Evolutionary conservation across 2,888 invertebrate genomes (phyloP), one percentile per base, ranked within the genome.

Genomic region (Nebria salina): DNA sequence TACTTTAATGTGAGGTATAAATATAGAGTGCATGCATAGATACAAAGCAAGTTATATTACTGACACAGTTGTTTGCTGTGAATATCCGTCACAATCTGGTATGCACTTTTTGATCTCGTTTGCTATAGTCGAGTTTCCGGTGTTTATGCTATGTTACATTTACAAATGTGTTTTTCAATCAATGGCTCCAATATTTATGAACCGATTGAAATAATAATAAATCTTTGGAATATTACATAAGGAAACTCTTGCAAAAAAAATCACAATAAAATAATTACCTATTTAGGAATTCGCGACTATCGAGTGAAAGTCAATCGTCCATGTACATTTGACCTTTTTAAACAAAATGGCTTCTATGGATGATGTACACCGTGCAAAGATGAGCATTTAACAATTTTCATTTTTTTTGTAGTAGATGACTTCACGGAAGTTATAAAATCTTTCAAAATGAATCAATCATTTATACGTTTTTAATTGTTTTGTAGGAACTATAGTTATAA

Each of bases 261-360:
- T 34, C 34, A 34, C 34, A 34, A 66, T n/a, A 66, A 7, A 20
- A 11, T 20, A 66, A 20, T 25, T 8, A 66, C 15, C 66, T 8
- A n/a, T 66, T 66, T 8, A 66, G 83, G 85, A 85, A 85, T 85
- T 85, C 77, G 83, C 83, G 65, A 43, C 84, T 65, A 65, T 34
- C 2, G 73, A 78, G 86, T 86, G 86, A 86, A 86, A 86, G 86
- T 85, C 83, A 83, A 82, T 78, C 83, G 86, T 84, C 85, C 84
- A 81, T 84, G 84, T 83, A 84, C 83, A 83, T 84, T 82, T 85
- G 84, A 86, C 86, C 85, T 86, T 86, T 85, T 82, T 75, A 72
- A 20, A 83, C 83, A 75, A 83, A 76, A 81, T 76, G n/a, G 70
- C 72, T 20, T 68, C 43, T 34, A 34, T 34, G 34, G 72, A 73